Evolutionary conservation across 2,113 vertebrate species (phyloP), one percentile per base, ranked within the genome.

Genomic region (Equus quagga): DNA sequence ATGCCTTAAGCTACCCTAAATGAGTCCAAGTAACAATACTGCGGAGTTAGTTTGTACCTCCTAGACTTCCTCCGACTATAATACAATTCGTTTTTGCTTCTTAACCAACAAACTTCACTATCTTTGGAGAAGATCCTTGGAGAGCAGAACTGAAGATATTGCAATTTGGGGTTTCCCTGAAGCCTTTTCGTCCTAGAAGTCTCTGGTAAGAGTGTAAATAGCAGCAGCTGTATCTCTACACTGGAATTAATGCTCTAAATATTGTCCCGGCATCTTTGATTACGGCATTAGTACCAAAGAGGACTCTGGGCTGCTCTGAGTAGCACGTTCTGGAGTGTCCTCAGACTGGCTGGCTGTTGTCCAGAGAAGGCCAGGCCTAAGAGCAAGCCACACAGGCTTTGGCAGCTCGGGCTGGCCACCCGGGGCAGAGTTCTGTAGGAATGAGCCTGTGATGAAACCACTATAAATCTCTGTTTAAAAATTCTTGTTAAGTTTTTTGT

Each of bases 401-500:
- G 98, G 97, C 97, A 97, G 76, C 28, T 2, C 9, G 0, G 60
- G 56, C 83, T 58, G 97, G 95, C 98, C 97, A 98, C 97, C 96
- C 97, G n/a, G 97, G 67, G 80, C 97, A 75, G 92, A 76, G 80
- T 36, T 80, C 94, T 82, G 41, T 14, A 67, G 94, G 84, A 85
- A 95, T 70, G 87, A 96, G 92, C 60, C n/a, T 51, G 95, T 87
- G 96, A 92, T 97, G 97, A 98, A 97, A 92, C 94, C 67, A 46
- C 94, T 94, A 97, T 98, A 98, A 98, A 98, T 98, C 97, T 98
- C 95, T 96, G 97, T 96, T 98, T 98, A 96, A 97, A 98, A 98
- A 96, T 96, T 96, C 97, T 94, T 98, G 96, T 98, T 98, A 96
- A 98, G 96, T 90, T 97, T 98, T 98, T 82, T 87, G 87, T 88